Base-by-base conservation (phyloP, 2,113 vertebrate species). In the Labrus mixtus region DNA sequence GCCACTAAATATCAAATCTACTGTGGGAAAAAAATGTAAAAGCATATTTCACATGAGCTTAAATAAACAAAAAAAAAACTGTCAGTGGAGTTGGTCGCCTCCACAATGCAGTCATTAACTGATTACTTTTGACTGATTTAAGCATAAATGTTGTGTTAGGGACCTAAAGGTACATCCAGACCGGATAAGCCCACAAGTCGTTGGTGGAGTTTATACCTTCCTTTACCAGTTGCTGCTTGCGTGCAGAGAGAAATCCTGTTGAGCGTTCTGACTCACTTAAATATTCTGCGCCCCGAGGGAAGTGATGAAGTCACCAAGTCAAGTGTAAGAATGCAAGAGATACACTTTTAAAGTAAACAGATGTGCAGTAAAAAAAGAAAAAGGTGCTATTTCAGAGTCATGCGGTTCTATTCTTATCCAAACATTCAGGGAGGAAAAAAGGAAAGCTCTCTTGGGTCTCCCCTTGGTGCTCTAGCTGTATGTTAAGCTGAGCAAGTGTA, bases 281-380 rank as follows among this genome's bases (percentile, higher is more conserved):
- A 81, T 86, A 87, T 92, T 88, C 82, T 81, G 81, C 41, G 69
- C 89, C 89, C 88, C 36, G 66, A 67, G 84, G 88, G 85, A 85
- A 85, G 81, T 60, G 81, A 90, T 91, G 92, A 91, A 91, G 89
- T 92, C 87, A 90, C 91, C 79, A 90, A 91, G 87, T 92, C 89
- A 92, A 91, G 89, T 93, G 91, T 91, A 89, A 90, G 82, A 89
- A 89, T 88, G 72, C 89, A 84, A 87, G 88, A 89, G 85, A 91
- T 88, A 90, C 68, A 89, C 88, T 93, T 89, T 91, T 81, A 93
- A 84, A 91, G 88, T 85, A 90, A 92, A 91, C 87, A 92, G 87
- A 87, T 91, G 84, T 85, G 86, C 86, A 62, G 68, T 71, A 11
- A 41, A 11, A 41, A 41, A 41, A 41, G 6, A 80, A 84, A 88